phyloP scores from a whole-genome alignment of 2,888 invertebrate species.

The Lithophane leautieri region DNA sequence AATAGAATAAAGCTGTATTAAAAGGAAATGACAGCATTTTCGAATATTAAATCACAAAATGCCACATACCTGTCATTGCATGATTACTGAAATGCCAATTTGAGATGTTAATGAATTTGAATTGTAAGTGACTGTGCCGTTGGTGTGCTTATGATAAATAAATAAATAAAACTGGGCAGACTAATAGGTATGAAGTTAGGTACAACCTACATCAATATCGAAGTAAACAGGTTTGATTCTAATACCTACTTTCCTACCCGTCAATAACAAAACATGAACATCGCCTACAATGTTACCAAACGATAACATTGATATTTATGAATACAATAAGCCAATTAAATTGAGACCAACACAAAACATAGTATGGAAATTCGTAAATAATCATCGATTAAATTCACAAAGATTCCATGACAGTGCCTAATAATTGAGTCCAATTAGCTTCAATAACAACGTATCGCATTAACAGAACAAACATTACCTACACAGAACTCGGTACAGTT shows the following conservation, averaged over 20 bases:
- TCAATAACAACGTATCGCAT: conserved; percentile 55
- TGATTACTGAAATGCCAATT: too few species aligned
- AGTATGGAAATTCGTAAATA: conserved; percentile 49
- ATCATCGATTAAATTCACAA: conserved; percentile 37
- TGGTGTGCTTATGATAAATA: too few species aligned
- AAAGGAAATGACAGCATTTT: neutral
- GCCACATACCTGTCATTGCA: too few species aligned
- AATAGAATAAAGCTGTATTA: neutral
- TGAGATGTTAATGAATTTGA: too few species aligned
- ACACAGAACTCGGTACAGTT: conserved; percentile 31
- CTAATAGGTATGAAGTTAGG: neutral
- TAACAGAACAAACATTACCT: conserved; percentile 47
- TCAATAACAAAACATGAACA: conserved; percentile 14
- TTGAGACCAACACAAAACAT: conserved; percentile 18
- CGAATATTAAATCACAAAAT: neutral
- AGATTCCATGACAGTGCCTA: conserved; percentile 42
- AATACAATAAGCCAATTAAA: conserved; percentile 43
- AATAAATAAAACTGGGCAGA: neutral
- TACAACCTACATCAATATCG: conserved; percentile 6
- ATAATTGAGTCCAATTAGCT: conserved; percentile 59
- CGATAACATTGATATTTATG: conserved; percentile 24
- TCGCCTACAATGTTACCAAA: conserved; percentile 6
- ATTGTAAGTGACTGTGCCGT: too few species aligned
- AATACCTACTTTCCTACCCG: neutral
- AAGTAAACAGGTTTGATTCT: neutral